Conservation (phyloP, 2,113 vertebrate genomes). For the Cynoglossus semilaevis region DNA sequence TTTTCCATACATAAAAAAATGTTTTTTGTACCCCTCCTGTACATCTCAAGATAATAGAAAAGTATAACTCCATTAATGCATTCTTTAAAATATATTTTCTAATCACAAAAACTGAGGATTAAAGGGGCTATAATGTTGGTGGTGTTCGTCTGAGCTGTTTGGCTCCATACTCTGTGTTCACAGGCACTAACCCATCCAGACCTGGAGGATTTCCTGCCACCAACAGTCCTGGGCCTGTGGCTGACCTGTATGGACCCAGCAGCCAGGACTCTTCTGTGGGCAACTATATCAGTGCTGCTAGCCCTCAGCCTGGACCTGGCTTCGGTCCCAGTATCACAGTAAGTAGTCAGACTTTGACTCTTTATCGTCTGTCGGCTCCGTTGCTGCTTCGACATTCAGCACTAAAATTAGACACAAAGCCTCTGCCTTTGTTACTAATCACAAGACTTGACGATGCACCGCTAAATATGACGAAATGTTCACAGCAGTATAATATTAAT, state of each 20-base stretch:
- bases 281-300: slow-evolving; percentile 98
- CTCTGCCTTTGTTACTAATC: slow-evolving; percentile 19
- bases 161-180: slow-evolving; percentile 80
- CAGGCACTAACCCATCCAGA: slow-evolving; percentile 94
- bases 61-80: slow-evolving; percentile 66
- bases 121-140: slow-evolving; percentile 17
- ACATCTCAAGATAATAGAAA: no score
- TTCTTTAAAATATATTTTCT: slow-evolving; percentile 41
- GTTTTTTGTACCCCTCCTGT: no score
- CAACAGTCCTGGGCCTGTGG: slow-evolving; percentile 97
- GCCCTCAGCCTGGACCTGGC: slow-evolving; percentile 95
- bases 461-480: slow-evolving; percentile 1
- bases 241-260: slow-evolving; percentile 92
- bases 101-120: slow-evolving; percentile 14
- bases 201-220: slow-evolving; percentile 94
- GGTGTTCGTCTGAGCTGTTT: slow-evolving; percentile 58
- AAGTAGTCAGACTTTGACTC: slow-evolving; percentile 72
- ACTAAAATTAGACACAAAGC: slow-evolving; percentile 37
- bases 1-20: no score
- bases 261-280: slow-evolving; percentile 98
- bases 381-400: slow-evolving; percentile 17
- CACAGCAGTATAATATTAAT: no score
- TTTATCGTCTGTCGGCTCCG: slow-evolving; percentile 8
- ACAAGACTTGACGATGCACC: neutral
- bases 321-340: slow-evolving; percentile 97